phyloP scores from a whole-genome alignment of 2,113 vertebrate species.

The Gobio gobio region DNA sequence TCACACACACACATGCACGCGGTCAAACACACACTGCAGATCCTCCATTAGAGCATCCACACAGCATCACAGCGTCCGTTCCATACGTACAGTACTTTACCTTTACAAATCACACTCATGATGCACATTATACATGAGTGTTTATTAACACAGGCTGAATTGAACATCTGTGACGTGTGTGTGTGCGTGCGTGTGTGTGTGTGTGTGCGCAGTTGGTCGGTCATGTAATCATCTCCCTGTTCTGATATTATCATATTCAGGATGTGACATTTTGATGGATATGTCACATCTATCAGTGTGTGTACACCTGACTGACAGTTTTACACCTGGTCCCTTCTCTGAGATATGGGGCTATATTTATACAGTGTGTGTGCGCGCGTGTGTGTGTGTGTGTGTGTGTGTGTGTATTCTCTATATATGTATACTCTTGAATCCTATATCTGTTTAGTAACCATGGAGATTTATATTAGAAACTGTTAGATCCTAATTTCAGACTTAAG shows the following conservation, averaged over 20 bases:
- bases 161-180: slow-evolving; percentile 68
- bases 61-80: not conserved
- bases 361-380: too few species aligned
- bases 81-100: not conserved
- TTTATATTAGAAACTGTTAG: not conserved
- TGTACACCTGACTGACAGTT: not conserved
- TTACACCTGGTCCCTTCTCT: not conserved
- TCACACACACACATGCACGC: slow-evolving; percentile 3
- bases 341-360: not conserved
- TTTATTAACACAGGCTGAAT: slow-evolving; percentile 59
- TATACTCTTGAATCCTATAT: not conserved
- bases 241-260: slow-evolving; percentile 58
- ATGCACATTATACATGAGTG: slow-evolving; percentile 26
- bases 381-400: too few species aligned
- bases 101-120: not conserved
- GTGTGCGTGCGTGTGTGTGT: slow-evolving; percentile 61
- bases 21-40: not conserved
- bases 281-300: slow-evolving; percentile 26
- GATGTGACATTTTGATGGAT: slow-evolving; percentile 28
- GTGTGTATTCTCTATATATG: not conserved
- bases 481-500: not conserved
- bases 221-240: slow-evolving; percentile 53
- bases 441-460: slow-evolving; percentile 12
- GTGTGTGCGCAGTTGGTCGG: slow-evolving; percentile 41
- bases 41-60: not conserved